These are phyloP conservation scores for Ptychobarbus kaznakovi DNA, from an alignment of 2,797 vertebrate species.

Conservation along the genomic window DNA sequence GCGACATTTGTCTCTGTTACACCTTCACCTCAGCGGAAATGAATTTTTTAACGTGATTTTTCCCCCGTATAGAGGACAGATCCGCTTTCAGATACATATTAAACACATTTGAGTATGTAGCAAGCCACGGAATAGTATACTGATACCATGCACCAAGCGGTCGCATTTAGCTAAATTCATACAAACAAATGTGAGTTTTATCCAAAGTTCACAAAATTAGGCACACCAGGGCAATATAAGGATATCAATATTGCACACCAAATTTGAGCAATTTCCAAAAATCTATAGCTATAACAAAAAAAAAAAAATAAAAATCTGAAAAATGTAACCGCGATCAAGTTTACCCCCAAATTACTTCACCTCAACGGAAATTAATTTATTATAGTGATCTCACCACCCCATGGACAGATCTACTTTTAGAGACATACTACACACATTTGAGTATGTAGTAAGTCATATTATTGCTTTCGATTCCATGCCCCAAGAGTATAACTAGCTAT, in stretches of 20 bases:
- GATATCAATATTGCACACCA: background rate
- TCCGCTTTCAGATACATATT: background rate
- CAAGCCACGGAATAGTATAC: background rate
- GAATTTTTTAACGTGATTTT: slow-evolving; percentile 95
- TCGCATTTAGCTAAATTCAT: background rate
- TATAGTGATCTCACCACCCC: slow-evolving; percentile 91
- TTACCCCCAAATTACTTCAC: slow-evolving; percentile 54
- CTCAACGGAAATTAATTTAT: slow-evolving; percentile 92
- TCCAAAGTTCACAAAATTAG: background rate
- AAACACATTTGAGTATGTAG: background rate
- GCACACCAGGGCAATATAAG: background rate
- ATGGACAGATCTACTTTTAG: slow-evolving; percentile 77
- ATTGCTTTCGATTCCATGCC: background rate
- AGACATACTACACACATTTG: background rate
- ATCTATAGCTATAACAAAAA: no score
- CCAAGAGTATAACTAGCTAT: no score
- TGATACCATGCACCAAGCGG: no score
- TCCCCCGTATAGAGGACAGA: slow-evolving; percentile 89
- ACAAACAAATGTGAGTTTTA: background rate
- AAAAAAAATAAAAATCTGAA: background rate
- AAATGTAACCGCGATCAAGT: background rate
- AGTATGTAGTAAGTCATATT: background rate
- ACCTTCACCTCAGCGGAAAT: slow-evolving; percentile 87
- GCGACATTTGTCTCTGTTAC: slow-evolving; percentile 90
- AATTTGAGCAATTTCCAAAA: background rate